Conservation (phyloP, 2,888 invertebrate species). For the Lasioglossum oenotherae region DNA sequence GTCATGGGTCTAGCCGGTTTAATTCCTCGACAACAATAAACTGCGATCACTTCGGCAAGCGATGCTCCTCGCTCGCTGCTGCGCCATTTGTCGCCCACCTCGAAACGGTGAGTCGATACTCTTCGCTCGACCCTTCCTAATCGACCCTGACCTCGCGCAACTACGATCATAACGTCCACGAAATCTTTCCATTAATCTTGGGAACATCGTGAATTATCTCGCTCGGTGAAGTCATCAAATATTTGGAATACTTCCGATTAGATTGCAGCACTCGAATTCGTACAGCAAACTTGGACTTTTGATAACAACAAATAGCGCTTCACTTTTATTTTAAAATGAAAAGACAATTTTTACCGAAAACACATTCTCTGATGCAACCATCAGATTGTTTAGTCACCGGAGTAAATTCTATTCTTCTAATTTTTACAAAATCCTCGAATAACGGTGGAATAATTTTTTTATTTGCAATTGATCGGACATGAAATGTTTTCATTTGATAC, state of each 20-base stretch:
- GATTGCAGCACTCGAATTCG: background rate
- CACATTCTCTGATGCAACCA: no score
- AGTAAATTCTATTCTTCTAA: background rate
- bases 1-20: constrained; percentile 63
- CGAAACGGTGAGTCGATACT: constrained; percentile 33
- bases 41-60: constrained; percentile 39
- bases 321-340: background rate
- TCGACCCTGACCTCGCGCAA: constrained; percentile 47
- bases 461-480: background rate
- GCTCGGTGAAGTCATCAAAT: background rate
- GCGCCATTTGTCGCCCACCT: constrained; percentile 55
- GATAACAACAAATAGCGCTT: background rate
- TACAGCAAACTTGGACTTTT: background rate
- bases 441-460: background rate
- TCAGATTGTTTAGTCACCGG: background rate
- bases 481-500: background rate
- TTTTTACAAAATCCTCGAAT: background rate
- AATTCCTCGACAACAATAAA: constrained; percentile 60
- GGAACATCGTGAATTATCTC: constrained; percentile 11
- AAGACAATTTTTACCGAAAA: no score
- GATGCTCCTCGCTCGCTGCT: background rate
- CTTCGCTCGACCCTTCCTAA: constrained; percentile 47
- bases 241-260: background rate
- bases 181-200: constrained; percentile 25
- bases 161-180: constrained; percentile 58